Base-by-base conservation (phyloP, 2,113 vertebrate species). In the Polyodon spathula region DNA sequence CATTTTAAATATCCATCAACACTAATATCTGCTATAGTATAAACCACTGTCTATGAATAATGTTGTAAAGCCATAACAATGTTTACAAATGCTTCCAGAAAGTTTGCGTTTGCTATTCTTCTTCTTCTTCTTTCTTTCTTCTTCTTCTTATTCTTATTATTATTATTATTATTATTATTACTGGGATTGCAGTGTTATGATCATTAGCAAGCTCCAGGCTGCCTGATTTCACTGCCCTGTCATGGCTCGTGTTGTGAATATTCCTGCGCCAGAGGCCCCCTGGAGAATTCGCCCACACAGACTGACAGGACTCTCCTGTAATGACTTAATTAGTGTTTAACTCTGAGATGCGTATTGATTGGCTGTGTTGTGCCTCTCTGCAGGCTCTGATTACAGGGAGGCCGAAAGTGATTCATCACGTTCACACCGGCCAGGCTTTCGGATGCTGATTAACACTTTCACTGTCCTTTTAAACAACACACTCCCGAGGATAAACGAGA, bases 281-380 rank as follows among this genome's bases (percentile, higher is more conserved):
- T 46, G 11, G 54, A 41, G 40, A 37, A 37, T 46, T 9, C n/a
- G 46, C 37, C 59, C 56, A 63, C 15, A 37, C 54, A 67, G 41
- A 61, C 59, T 69, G 59, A 66, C 60, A 65, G 54, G 39, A 40
- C 58, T 66, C 61, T 54, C 63, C 72, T 64, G 56, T 71, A 70
- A 77, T 56, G 63, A 75, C 78, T 80, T 78, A 76, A 79, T 81
- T 77, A 78, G 72, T 77, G 77, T 77, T 76, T 73, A 80, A 75
- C 77, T 71, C 69, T 72, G 77, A 79, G 79, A 72, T 63, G 57
- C 59, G 59, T 55, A 64, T 77, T 78, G 74, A 78, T 74, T 67
- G 68, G 73, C 66, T 59, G 62, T 67, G 38, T 60, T 44, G 66
- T 68, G 62, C 63, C 57, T 65, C 66, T 66, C 60, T 58, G 48